Evolutionary conservation across 2,888 invertebrate species (phyloP).

Genomic region (Matsumyia berberina): DNA sequence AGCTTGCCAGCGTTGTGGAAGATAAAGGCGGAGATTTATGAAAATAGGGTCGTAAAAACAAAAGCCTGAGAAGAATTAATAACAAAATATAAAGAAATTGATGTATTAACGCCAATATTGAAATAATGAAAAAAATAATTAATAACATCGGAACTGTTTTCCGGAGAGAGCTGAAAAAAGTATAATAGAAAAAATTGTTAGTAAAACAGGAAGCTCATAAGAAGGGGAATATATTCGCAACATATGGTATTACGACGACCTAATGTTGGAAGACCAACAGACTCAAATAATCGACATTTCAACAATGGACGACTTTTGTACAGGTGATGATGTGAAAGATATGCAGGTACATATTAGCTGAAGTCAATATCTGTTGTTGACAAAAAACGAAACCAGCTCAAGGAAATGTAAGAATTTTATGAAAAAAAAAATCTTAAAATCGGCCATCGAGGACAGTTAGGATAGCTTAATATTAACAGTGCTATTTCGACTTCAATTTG

Average conservation of each 20-base stretch:
- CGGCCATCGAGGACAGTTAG: no score
- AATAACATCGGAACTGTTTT: slow-evolving; percentile 30
- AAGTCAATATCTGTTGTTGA: no score
- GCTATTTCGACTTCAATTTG: no score
- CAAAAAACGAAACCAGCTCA: no score
- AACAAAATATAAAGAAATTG: slow-evolving; percentile 17
- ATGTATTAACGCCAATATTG: slow-evolving; percentile 2
- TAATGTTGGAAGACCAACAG: no score
- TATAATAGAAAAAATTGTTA: slow-evolving; percentile 11
- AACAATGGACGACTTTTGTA: no score
- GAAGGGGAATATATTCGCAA: neutral
- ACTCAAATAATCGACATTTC: no score
- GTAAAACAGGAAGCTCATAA: slow-evolving; percentile 4
- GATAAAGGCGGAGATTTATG: slow-evolving; percentile 10
- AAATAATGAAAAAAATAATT: slow-evolving; percentile 23
- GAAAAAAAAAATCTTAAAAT: no score
- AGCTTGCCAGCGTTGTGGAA: slow-evolving; percentile 21
- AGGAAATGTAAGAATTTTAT: no score
- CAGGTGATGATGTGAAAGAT: no score
- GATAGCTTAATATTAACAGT: no score
- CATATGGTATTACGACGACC: slow-evolving; percentile 9
- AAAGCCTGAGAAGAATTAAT: slow-evolving; percentile 17
- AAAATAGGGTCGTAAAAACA: slow-evolving; percentile 17
- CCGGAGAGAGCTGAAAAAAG: slow-evolving; percentile 27
- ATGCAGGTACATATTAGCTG: no score